Conservation (phyloP, 2,797 vertebrate genomes). For the Pteropus rufus region DNA sequence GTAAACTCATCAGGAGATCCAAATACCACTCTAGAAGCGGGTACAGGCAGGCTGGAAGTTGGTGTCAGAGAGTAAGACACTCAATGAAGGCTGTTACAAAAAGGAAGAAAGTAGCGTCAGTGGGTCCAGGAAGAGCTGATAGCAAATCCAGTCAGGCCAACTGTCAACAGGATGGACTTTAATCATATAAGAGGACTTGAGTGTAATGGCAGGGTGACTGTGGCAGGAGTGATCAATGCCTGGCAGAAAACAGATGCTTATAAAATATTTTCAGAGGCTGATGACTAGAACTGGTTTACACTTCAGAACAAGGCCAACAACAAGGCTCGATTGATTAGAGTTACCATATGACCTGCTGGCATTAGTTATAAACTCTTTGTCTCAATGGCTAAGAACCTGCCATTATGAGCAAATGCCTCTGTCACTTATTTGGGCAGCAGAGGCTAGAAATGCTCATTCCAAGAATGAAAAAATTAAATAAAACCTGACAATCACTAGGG, state of each 20-base stretch:
- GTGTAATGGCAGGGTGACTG: neutral
- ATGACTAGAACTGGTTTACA: neutral
- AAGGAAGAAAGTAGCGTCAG: neutral
- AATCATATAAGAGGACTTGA: neutral
- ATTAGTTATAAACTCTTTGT: neutral
- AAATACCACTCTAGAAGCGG: neutral
- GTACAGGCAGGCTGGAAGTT: neutral
- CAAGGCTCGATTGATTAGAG: neutral
- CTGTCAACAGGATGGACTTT: neutral
- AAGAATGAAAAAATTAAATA: neutral
- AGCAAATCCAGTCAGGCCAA: neutral
- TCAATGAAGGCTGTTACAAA: neutral
- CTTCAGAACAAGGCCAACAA: neutral
- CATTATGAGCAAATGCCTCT: neutral
- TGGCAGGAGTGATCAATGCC: neutral
- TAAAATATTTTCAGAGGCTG: neutral
- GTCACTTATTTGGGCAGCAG: neutral
- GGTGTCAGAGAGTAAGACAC: neutral
- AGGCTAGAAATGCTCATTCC: neutral
- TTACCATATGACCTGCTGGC: neutral
- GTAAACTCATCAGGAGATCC: neutral
- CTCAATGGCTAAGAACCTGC: neutral
- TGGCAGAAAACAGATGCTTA: neutral
- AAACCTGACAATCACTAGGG: neutral
- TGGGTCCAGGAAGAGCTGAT: neutral